phyloP scores from a whole-genome alignment of 2,888 invertebrate species.

The Deilephila porcellus region DNA sequence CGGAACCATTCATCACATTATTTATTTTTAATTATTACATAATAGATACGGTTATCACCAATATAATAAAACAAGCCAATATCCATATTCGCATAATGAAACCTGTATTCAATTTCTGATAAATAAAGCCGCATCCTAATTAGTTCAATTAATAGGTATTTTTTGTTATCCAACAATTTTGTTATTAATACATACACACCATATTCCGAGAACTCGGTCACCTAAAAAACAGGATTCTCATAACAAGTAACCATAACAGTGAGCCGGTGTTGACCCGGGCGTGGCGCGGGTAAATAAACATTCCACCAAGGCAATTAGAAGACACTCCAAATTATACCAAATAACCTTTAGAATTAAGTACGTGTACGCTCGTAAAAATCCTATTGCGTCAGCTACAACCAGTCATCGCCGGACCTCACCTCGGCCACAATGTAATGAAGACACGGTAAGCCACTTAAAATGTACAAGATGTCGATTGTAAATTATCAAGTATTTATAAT shows the following conservation, averaged over 20 bases:
- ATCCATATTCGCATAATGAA: too few species aligned
- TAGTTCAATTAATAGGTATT: too few species aligned
- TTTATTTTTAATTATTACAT: too few species aligned
- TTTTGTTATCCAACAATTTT: too few species aligned
- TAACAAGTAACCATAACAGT: not conserved
- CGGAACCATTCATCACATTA: too few species aligned
- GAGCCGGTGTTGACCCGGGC: not conserved
- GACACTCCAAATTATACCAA: conserved; percentile 41
- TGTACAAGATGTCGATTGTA: not conserved
- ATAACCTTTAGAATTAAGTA: conserved; percentile 40
- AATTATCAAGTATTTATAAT: too few species aligned
- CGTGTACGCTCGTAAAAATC: conserved; percentile 45
- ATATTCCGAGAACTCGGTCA: not conserved
- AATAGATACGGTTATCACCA: too few species aligned
- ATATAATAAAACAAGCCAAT: too few species aligned
- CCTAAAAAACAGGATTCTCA: not conserved
- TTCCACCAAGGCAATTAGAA: conserved; percentile 29
- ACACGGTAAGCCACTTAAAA: conserved; percentile 17
- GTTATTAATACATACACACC: too few species aligned
- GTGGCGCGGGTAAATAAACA: not conserved
- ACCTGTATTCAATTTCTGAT: too few species aligned
- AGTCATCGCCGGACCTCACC: conserved; percentile 33
- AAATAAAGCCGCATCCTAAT: too few species aligned
- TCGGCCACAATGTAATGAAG: conserved; percentile 32
- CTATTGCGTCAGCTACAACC: conserved; percentile 42